These are phyloP conservation scores for Thermophis baileyi DNA, from an alignment of 2,113 vertebrate genomes.

Conservation along the genomic window DNA sequence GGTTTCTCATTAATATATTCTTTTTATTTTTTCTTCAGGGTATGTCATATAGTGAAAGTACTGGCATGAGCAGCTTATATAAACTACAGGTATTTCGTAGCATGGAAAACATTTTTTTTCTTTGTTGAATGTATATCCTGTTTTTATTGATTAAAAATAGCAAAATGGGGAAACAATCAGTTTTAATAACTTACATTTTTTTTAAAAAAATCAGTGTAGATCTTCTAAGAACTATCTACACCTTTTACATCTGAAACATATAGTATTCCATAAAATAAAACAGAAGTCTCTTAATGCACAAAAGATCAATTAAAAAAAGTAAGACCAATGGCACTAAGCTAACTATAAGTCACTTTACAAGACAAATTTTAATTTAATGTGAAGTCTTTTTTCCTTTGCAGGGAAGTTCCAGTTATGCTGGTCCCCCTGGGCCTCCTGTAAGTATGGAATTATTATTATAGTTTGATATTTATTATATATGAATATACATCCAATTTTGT, in stretches of 20 bases:
- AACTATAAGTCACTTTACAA: background rate
- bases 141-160: background rate
- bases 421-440: conserved; percentile 88
- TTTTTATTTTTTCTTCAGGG: conserved; percentile 73
- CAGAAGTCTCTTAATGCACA: background rate
- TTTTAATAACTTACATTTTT: background rate
- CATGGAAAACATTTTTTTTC: background rate
- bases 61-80: conserved; percentile 96
- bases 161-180: background rate
- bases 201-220: background rate
- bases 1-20: background rate
- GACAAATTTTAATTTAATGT: conserved; percentile 22
- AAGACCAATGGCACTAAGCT: background rate
- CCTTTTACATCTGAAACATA: background rate
- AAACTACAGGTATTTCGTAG: conserved; percentile 88
- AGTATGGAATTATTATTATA: conserved; percentile 50
- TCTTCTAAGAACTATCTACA: background rate
- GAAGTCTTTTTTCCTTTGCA: conserved; percentile 47
- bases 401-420: conserved; percentile 83
- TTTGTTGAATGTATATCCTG: background rate
- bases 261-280: background rate
- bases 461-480: background rate
- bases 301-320: background rate
- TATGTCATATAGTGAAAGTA: conserved; percentile 79
- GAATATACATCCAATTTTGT: background rate